phyloP scores from a whole-genome alignment of 2,888 invertebrate genomes.

The Sisyra nigra region DNA sequence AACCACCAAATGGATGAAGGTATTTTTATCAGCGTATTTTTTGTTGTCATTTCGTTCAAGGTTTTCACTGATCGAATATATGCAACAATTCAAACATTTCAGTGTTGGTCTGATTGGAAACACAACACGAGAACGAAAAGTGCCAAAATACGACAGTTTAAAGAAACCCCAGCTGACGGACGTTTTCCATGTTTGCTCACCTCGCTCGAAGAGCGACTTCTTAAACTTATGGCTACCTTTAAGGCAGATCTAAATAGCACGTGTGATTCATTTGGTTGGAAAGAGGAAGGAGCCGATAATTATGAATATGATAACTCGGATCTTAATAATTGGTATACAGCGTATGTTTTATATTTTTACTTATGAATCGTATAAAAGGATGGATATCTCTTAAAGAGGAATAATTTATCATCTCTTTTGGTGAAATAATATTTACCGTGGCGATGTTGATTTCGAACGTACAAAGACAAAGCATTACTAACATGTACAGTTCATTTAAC shows the following conservation, averaged over 20 bases:
- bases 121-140: conserved; percentile 3
- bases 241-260: neutral
- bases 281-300: neutral
- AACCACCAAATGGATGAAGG: conserved; percentile 5
- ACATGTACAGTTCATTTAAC: too few species aligned
- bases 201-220: conserved; percentile 1
- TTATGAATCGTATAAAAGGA: neutral
- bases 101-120: conserved; percentile 6
- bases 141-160: conserved; percentile 4
- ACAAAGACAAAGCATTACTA: too few species aligned
- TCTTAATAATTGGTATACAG: neutral
- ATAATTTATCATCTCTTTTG: too few species aligned
- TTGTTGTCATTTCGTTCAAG: neutral
- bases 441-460: too few species aligned
- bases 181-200: conserved; percentile 3
- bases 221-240: conserved; percentile 4
- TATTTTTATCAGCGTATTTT: neutral
- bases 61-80: neutral
- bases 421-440: too few species aligned
- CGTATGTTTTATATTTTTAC: neutral
- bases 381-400: too few species aligned
- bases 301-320: neutral
- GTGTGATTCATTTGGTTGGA: neutral
- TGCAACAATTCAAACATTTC: neutral
- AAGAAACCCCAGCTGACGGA: conserved; percentile 4